Percentiles rank a stretch among this genome's conserved stretches.
Evolutionary conservation across 2,888 invertebrate genomes (phyloP).

Genomic region (Drosophila prolongata): DNA sequence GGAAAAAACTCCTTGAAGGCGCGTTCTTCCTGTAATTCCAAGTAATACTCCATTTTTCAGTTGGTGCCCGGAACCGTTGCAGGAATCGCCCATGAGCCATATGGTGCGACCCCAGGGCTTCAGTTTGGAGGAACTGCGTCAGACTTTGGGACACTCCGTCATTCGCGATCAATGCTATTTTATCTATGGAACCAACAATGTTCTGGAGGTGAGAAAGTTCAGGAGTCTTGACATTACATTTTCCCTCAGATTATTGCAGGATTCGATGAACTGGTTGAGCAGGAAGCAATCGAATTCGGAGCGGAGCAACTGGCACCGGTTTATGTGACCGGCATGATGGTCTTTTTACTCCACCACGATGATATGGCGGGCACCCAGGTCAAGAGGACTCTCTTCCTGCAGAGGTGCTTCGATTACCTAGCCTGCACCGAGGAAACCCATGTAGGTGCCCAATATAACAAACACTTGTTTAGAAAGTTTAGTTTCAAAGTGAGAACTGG

Average conservation of each 20-base stretch:
- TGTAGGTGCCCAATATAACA: slow-evolving; percentile 27
- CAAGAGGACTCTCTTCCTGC: slow-evolving; percentile 51
- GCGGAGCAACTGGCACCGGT: slow-evolving; percentile 50
- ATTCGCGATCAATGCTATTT: slow-evolving; percentile 42
- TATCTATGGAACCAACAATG: slow-evolving; percentile 47
- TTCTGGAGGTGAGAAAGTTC: slow-evolving; percentile 47
- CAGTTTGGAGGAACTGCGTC: slow-evolving; percentile 52
- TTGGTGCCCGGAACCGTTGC: neutral
- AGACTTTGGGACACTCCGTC: slow-evolving; percentile 24
- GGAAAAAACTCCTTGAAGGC: neutral
- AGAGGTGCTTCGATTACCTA: slow-evolving; percentile 60
- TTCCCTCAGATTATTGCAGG: slow-evolving; percentile 44
- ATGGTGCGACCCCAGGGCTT: slow-evolving; percentile 62
- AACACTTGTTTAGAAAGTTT: neutral
- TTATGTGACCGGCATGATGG: slow-evolving; percentile 62
- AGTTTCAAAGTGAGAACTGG: no score
- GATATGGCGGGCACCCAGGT: slow-evolving; percentile 39
- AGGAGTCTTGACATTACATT: neutral
- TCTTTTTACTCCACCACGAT: slow-evolving; percentile 52
- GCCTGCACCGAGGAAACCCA: slow-evolving; percentile 61
- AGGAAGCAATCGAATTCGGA: slow-evolving; percentile 55
- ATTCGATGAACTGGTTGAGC: slow-evolving; percentile 42
- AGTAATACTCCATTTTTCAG: slow-evolving; percentile 1
- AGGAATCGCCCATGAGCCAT: slow-evolving; percentile 3
- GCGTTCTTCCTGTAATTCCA: neutral